Evolutionary conservation across 2,888 invertebrate species (phyloP), one percentile per base, ranked within the genome.

Genomic region (Salticus scenicus): DNA sequence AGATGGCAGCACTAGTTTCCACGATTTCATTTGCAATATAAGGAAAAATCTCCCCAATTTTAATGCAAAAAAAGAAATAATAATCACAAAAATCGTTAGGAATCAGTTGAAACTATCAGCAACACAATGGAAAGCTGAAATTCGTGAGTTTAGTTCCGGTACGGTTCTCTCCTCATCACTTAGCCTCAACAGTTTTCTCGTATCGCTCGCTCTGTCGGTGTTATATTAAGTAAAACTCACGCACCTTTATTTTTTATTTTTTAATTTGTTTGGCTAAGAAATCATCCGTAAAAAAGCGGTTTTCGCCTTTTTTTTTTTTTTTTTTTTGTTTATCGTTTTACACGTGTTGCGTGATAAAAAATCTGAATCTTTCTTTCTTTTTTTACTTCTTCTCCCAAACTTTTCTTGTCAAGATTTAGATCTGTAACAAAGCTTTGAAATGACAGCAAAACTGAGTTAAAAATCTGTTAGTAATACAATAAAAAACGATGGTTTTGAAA

Each of bases 91-190:
- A 57, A 57, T 57, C 57, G 24, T 57, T 57, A 24, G 57, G 57
- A 57, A 57, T 57, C 57, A 57, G 57, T 57, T 57, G 57, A 4
- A 57, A 24, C 20, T 57, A 57, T 57, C 57, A 57, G 57, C 57
- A 57, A 57, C 57, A 57, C 57, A 57, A 57, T 57, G 57, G 57
- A 57, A 24, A 57, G 57, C 57, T 24, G 24, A 57, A 57, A 57
- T 57, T 57, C 57, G 57, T 57, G 57, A 57, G 57, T 57, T 57
- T 57, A 24, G 57, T 57, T 57, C 57, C 57, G 57, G 57, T 57
- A 57, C 24, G 24, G 57, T 57, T 57, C 57, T 24, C 24, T 8
- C n/a, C n/a, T 17, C 57, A 57, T 57, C 24, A 57, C 24, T 57
- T 57, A 57, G 17, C 57, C 20, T 4, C 24, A n/a, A 24, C 57